Conservation (phyloP, 1,140 invertebrate genomes). For the Heliothis virescens region DNA sequence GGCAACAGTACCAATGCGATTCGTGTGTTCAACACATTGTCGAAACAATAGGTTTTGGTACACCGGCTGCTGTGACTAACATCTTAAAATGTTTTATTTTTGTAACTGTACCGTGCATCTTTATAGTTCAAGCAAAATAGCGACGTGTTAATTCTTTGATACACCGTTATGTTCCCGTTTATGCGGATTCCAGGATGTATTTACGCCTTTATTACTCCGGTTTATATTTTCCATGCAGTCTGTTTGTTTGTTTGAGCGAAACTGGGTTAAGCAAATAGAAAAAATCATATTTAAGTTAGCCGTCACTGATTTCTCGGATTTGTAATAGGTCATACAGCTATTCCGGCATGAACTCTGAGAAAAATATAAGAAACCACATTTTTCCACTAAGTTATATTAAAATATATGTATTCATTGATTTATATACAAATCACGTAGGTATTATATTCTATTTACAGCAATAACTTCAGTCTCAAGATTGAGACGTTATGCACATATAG, state of each 20-base stretch:
- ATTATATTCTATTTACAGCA: constrained; percentile 25
- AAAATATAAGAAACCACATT: constrained; percentile 20
- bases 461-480: constrained; percentile 18
- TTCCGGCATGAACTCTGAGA: constrained; percentile 3
- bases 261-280: background rate
- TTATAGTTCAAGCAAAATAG: constrained; percentile 58
- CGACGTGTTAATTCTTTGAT: constrained; percentile 48
- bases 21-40: constrained; percentile 72
- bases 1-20: constrained; percentile 61
- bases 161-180: constrained; percentile 35
- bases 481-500: constrained; percentile 41
- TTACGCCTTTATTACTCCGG: constrained; percentile 29
- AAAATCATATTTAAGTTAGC: constrained; percentile 10
- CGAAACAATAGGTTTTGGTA: constrained; percentile 72
- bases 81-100: constrained; percentile 70
- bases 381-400: constrained; percentile 18
- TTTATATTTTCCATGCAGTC: constrained; percentile 13
- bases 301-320: constrained; percentile 11
- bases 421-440: constrained; percentile 21
- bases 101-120: constrained; percentile 56
- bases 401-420: constrained; percentile 11
- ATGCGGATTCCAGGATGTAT: constrained; percentile 24
- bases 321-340: background rate
- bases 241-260: constrained; percentile 3
- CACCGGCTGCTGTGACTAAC: constrained; percentile 71